Percentiles rank a stretch among this genome's conserved stretches.
Evolutionary conservation across 2,113 vertebrate species (phyloP).

Genomic region (Sinocyclocheilus rhinocerous): DNA sequence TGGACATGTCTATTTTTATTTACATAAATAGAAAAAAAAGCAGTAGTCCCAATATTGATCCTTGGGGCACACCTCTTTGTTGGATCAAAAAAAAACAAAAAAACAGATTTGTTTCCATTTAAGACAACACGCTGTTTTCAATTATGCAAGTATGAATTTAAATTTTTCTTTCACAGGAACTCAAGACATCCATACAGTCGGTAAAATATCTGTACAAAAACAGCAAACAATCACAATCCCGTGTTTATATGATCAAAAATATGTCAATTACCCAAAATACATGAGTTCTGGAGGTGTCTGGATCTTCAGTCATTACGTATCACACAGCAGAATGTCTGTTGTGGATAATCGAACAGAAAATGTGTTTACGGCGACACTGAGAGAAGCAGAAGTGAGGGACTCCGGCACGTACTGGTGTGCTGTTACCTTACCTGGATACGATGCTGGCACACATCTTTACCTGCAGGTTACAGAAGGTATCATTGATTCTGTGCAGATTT

Average conservation of each 20-base stretch:
- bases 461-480: constrained; percentile 15
- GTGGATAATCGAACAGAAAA: not conserved
- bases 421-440: fast-evolving
- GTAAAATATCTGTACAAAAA: constrained; percentile 1
- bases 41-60: no score
- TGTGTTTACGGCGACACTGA: not conserved
- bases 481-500: not conserved
- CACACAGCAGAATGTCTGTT: not conserved
- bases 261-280: not conserved
- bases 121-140: no score
- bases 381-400: not conserved
- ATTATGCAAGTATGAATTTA: no score
- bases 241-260: constrained; percentile 18
- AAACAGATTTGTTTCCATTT: no score
- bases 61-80: no score
- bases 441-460: fast-evolving
- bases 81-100: no score
- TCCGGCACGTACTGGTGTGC: not conserved
- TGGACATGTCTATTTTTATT: no score
- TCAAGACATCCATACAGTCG: not conserved
- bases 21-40: no score
- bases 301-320: fast-evolving
- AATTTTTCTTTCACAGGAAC: not conserved
- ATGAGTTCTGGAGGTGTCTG: fast-evolving
- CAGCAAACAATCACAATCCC: constrained; percentile 41